Evolutionary conservation across 2,113 vertebrate species (phyloP).

Genomic region (Cyprinus carpio): DNA sequence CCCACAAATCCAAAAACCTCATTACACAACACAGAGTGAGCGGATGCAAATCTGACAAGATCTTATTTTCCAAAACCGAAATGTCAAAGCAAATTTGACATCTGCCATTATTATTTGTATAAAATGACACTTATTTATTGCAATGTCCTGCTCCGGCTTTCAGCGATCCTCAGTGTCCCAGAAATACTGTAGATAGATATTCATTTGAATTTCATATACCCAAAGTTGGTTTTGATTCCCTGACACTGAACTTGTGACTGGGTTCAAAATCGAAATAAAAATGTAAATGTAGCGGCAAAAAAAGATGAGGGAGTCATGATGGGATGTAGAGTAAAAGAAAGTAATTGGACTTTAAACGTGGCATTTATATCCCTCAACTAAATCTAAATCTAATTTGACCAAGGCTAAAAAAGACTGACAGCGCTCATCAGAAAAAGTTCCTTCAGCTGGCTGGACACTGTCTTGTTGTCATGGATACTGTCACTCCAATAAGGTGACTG

Average conservation of each 20-base stretch:
- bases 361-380: constrained; percentile 51
- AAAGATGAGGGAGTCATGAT: constrained; percentile 52
- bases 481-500: constrained; percentile 43
- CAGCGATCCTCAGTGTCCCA: neutral
- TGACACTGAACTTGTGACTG: constrained; percentile 40
- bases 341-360: constrained; percentile 54
- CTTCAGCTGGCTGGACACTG: constrained; percentile 27
- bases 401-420: constrained; percentile 55
- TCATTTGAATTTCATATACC: constrained; percentile 40
- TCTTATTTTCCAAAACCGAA: constrained; percentile 42
- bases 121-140: constrained; percentile 48
- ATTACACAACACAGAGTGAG: constrained; percentile 34
- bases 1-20: constrained; percentile 19
- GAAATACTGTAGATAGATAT: constrained; percentile 34
- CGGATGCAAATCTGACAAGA: constrained; percentile 37
- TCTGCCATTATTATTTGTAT: constrained; percentile 47
- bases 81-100: constrained; percentile 47
- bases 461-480: constrained; percentile 52
- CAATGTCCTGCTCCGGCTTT: constrained; percentile 32
- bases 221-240: constrained; percentile 47
- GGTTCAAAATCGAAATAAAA: constrained; percentile 56
- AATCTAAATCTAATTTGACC: constrained; percentile 57
- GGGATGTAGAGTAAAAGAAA: constrained; percentile 42
- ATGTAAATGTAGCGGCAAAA: constrained; percentile 51
- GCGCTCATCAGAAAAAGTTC: constrained; percentile 48